Conservation (phyloP, 1,140 invertebrate genomes). For the Episyrphus balteatus region DNA sequence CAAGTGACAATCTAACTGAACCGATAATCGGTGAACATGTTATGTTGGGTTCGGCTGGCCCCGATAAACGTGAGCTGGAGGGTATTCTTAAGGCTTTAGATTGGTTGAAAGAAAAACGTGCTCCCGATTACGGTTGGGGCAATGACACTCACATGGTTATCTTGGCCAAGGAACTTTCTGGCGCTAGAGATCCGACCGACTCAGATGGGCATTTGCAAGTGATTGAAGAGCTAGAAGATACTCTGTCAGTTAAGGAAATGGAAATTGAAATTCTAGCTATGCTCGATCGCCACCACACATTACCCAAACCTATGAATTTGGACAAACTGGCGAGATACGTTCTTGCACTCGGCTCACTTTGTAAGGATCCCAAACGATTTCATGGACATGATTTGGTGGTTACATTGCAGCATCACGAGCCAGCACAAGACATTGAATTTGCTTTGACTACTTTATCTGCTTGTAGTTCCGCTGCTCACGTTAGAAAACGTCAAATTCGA, state of each 20-base stretch:
- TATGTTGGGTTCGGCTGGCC: conserved; percentile 31
- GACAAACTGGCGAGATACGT: conserved; percentile 62
- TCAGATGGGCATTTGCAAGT: conserved; percentile 28
- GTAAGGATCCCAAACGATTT: conserved; percentile 70
- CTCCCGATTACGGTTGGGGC: conserved; percentile 62
- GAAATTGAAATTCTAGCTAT: conserved; percentile 70
- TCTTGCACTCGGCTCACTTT: conserved; percentile 61
- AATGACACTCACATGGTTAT: conserved; percentile 64
- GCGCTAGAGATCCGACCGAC: conserved; percentile 39
- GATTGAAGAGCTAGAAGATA: conserved; percentile 50
- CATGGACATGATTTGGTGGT: conserved; percentile 69
- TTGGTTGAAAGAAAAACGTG: conserved; percentile 55
- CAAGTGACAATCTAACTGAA: too few relatives aligned
- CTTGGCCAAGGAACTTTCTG: conserved; percentile 45
- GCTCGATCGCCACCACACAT: conserved; percentile 42
- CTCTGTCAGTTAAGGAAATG: conserved; percentile 69
- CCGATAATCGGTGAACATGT: conserved; percentile 11
- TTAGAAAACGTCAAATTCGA: conserved; percentile 64
- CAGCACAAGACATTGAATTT: conserved; percentile 55
- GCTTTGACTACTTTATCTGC: conserved; percentile 53
- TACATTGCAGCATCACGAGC: conserved; percentile 58
- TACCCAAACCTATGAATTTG: conserved; percentile 53
- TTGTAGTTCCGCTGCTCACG: conserved; percentile 69
- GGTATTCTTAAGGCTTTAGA: conserved; percentile 51
- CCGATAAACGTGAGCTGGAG: conserved; percentile 40